Evolutionary conservation across 2,113 vertebrate species (phyloP).

Genomic region (Percina caprodes): DNA sequence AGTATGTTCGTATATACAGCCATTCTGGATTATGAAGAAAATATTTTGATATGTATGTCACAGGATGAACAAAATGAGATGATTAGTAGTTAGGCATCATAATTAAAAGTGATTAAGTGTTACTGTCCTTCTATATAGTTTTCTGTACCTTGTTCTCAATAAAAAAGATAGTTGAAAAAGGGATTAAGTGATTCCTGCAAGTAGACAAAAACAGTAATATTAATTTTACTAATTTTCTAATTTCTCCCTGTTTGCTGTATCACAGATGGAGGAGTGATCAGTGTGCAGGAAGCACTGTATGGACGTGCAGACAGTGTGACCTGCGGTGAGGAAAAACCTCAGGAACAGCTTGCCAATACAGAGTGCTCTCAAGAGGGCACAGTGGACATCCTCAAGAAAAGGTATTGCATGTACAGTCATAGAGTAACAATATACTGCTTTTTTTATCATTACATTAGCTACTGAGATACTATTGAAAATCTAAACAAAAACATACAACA

Average conservation of each 20-base stretch:
- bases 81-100: background rate
- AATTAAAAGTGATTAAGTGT: too few relatives aligned
- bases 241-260: background rate
- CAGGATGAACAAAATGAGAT: background rate
- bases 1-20: too few relatives aligned
- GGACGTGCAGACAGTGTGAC: conserved; percentile 33
- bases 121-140: too few relatives aligned
- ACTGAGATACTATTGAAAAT: background rate
- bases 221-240: background rate
- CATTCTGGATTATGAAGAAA: background rate
- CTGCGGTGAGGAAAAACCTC: conserved; percentile 26
- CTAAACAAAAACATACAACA: background rate
- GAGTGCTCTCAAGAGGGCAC: background rate
- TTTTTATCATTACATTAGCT: background rate
- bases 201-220: background rate
- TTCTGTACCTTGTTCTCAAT: too few relatives aligned
- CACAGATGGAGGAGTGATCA: conserved; percentile 46
- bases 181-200: background rate
- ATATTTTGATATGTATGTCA: background rate
- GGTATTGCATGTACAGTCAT: conserved; percentile 20
- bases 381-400: background rate
- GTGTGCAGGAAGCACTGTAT: conserved; percentile 18
- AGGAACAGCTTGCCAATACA: background rate
- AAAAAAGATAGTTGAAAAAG: too few relatives aligned
- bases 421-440: background rate